Conservation (phyloP, 2,888 invertebrate species). For the Amphipoea oculea region DNA sequence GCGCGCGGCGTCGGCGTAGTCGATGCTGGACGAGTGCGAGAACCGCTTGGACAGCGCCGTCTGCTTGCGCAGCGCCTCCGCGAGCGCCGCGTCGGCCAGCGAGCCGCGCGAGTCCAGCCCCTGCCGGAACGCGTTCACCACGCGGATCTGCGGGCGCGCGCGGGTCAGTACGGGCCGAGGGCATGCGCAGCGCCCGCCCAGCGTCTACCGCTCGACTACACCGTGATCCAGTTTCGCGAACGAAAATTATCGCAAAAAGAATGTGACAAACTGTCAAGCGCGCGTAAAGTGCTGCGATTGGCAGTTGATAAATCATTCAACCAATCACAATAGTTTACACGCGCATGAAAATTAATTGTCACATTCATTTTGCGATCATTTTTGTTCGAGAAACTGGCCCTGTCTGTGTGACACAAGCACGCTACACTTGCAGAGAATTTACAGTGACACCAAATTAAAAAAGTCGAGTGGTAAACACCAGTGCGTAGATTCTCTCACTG, state of each 20-base stretch:
- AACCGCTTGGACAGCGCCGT: constrained; percentile 97
- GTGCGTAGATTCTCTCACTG: constrained; percentile 41
- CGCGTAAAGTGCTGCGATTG: not conserved
- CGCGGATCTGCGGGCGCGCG: constrained; percentile 97
- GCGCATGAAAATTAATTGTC: not conserved
- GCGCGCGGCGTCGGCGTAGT: constrained; percentile 91
- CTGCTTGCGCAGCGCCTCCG: constrained; percentile 98
- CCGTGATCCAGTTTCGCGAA: not conserved
- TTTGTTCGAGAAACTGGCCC: not conserved
- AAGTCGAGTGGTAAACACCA: constrained; percentile 51
- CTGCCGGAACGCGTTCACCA: constrained; percentile 99
- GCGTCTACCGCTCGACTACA: constrained; percentile 36
- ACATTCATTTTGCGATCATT: not conserved
- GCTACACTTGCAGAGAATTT: constrained; percentile 33
- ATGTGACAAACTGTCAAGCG: not conserved
- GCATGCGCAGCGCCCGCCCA: constrained; percentile 15
- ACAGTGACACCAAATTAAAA: constrained; percentile 34
- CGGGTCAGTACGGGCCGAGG: constrained; percentile 37
- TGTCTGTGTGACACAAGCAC: not conserved
- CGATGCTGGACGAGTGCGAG: constrained; percentile 96
- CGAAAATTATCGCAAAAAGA: not conserved
- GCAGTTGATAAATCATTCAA: not conserved
- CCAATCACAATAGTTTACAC: not conserved
- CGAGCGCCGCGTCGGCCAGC: constrained; percentile 97
- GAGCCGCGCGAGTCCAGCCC: constrained; percentile 99